Conservation (phyloP, 2,888 invertebrate species). For the Dermolepida albohirtum region DNA sequence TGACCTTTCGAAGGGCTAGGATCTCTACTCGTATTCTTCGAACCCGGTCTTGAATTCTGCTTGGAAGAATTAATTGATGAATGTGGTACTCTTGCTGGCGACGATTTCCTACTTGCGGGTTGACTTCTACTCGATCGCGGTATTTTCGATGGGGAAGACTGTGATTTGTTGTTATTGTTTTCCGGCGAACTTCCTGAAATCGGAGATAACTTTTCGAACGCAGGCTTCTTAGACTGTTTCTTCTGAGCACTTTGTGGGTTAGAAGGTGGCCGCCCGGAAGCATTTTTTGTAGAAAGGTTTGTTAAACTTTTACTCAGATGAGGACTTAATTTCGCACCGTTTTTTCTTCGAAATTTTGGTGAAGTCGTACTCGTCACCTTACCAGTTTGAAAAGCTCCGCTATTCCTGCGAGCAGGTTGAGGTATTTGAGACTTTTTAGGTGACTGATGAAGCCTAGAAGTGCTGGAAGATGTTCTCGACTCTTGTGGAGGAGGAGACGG, state of each 20-base stretch:
- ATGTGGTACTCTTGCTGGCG: slow-evolving; percentile 47
- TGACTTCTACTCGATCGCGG: slow-evolving; percentile 51
- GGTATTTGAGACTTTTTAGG: slow-evolving; percentile 47
- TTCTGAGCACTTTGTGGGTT: slow-evolving; percentile 48
- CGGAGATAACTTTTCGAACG: slow-evolving; percentile 61
- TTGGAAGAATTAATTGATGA: slow-evolving; percentile 57
- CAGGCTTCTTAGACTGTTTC: slow-evolving; percentile 49
- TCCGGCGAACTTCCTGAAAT: slow-evolving; percentile 64
- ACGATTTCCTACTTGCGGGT: slow-evolving; percentile 51
- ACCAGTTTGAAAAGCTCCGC: slow-evolving; percentile 55
- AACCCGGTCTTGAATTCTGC: slow-evolving; percentile 51
- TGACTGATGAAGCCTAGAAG: slow-evolving; percentile 30
- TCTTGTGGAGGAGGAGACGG: slow-evolving; percentile 55
- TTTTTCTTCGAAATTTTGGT: slow-evolving; percentile 47
- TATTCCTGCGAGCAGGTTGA: slow-evolving; percentile 45
- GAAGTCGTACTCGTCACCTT: slow-evolving; percentile 51
- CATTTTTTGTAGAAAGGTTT: slow-evolving; percentile 54
- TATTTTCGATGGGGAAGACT: slow-evolving; percentile 63
- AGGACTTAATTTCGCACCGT: slow-evolving; percentile 52
- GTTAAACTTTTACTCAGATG: slow-evolving; percentile 60
- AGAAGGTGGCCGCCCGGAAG: slow-evolving; percentile 52
- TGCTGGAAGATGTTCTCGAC: slow-evolving; percentile 34
- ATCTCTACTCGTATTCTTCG: slow-evolving; percentile 55
- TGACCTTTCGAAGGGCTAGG: slow-evolving; percentile 56
- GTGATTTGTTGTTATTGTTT: slow-evolving; percentile 44